Evolutionary conservation across 2,888 invertebrate genomes (phyloP).

Genomic region (Netelia virgata): DNA sequence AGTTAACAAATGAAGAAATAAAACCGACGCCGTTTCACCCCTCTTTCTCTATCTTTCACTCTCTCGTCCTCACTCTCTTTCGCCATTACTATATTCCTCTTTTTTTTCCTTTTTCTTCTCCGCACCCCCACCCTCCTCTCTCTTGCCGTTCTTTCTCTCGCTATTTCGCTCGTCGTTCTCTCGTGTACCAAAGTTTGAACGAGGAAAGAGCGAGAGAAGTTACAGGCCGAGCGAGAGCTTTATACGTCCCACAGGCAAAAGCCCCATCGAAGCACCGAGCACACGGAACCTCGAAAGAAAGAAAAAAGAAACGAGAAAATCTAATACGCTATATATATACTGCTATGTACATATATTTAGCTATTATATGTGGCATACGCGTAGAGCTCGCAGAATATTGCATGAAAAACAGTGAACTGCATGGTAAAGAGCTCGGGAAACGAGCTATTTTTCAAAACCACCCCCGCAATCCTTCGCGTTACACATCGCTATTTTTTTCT

Average conservation of each 20-base stretch:
- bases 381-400: slow-evolving; percentile 28
- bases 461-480: background rate
- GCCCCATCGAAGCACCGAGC: slow-evolving; percentile 46
- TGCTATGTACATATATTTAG: background rate
- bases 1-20: slow-evolving; percentile 73
- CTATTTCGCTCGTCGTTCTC: slow-evolving; percentile 47
- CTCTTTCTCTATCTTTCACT: slow-evolving; percentile 2
- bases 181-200: slow-evolving; percentile 56
- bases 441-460: slow-evolving; percentile 51
- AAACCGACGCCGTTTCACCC: slow-evolving; percentile 67
- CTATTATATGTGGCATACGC: background rate
- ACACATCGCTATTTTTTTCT: background rate
- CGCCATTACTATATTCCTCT: background rate
- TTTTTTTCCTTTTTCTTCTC: background rate
- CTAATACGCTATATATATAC: slow-evolving; percentile 2
- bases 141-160: slow-evolving; percentile 20
- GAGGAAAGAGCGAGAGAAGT: slow-evolving; percentile 44
- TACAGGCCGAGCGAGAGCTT: slow-evolving; percentile 39
- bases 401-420: slow-evolving; percentile 39
- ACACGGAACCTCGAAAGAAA: slow-evolving; percentile 33
- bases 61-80: background rate
- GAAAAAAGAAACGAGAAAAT: slow-evolving; percentile 3
- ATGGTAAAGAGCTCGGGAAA: slow-evolving; percentile 45
- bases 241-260: slow-evolving; percentile 44
- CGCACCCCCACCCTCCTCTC: background rate